phyloP scores from a whole-genome alignment of 2,888 invertebrate genomes.

The Taenaris catops region DNA sequence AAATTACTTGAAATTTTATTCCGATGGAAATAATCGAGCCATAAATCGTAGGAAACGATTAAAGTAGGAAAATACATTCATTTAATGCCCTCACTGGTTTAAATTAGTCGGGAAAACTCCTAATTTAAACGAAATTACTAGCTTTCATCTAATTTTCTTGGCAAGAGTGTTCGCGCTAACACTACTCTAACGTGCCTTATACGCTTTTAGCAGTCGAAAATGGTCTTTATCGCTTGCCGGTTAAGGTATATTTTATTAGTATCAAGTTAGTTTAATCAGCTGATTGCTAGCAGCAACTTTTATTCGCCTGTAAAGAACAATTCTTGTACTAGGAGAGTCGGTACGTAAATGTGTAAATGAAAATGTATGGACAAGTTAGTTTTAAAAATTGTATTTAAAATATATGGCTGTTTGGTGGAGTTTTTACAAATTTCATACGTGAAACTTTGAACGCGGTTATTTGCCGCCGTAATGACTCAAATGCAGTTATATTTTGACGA shows the following conservation, averaged over 20 bases:
- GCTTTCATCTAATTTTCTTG: conserved; percentile 42
- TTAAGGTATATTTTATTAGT: conserved; percentile 23
- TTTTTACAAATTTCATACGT: too few species aligned
- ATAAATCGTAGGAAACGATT: conserved; percentile 7
- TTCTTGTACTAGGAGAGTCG: conserved; percentile 37
- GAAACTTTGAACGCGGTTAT: too few species aligned
- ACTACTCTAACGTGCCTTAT: conserved; percentile 24
- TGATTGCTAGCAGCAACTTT: conserved; percentile 48
- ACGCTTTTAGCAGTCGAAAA: conserved; percentile 19
- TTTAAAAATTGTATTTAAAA: conserved; percentile 6
- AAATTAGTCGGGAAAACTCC: conserved; percentile 26
- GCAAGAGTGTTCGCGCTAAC: conserved; percentile 30
- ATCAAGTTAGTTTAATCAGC: conserved; percentile 37
- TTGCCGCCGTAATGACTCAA: too few species aligned
- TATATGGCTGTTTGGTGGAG: conserved; percentile 1
- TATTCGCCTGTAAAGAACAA: conserved; percentile 54
- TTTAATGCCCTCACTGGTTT: conserved; percentile 9
- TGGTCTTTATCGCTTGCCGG: conserved; percentile 20
- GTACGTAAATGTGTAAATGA: conserved; percentile 19
- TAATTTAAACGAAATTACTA: conserved; percentile 38
- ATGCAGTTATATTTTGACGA: too few species aligned
- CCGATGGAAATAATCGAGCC: conserved; percentile 2
- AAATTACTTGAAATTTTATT: background rate
- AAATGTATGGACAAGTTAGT: conserved; percentile 13
- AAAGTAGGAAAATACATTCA: conserved; percentile 8